Base-by-base conservation (phyloP, 2,888 invertebrate species). In the Orgyia antiqua region DNA sequence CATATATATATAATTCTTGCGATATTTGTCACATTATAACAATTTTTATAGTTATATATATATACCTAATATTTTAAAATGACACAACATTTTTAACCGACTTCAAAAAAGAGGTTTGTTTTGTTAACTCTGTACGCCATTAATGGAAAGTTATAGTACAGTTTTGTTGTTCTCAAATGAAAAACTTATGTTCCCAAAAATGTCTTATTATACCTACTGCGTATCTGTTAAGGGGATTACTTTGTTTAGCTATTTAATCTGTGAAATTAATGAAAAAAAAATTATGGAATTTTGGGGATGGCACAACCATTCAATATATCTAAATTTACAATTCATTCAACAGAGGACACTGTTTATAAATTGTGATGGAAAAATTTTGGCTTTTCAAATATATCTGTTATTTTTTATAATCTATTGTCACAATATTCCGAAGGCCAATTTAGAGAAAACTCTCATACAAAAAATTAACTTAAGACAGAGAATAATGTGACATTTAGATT, bases 41-140 rank as follows among this genome's bases (percentile, higher is more conserved):
- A 70, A 71, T 58, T 47, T 60, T 73, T 76, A 13, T 24, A 13
- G 76, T 82, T 70, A 76, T 70, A 73, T 75, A 72, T 15, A 15
- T 15, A 15, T 15, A 15, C 66, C 69, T 78, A 77, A 72, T 67
- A 71, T 64, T 70, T 69, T 58, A 58, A 23, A 77, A 83, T 83
- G 83, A 84, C 83, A 83, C 84, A 75, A 71, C 65, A 73, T 78
- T 70, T 75, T n/a, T n/a, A n/a, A n/a, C n/a, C n/a, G n/a, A n/a
- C n/a, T n/a, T n/a, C n/a, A n/a, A n/a, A n/a, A n/a, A n/a, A n/a
- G n/a, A 15, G 4, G 6, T 15, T 15, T 15, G 4, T 4, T 69
- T 69, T 74, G 67, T 74, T 68, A 51, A 58, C 63, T 68, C 58
- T 60, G 64, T 58, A 58, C 51, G 57, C 52, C 56, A 64, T 39